Percentiles rank a stretch among this genome's conserved stretches.
Conservation (phyloP, 2,888 invertebrate species). For the Trichopria drosophilae region DNA sequence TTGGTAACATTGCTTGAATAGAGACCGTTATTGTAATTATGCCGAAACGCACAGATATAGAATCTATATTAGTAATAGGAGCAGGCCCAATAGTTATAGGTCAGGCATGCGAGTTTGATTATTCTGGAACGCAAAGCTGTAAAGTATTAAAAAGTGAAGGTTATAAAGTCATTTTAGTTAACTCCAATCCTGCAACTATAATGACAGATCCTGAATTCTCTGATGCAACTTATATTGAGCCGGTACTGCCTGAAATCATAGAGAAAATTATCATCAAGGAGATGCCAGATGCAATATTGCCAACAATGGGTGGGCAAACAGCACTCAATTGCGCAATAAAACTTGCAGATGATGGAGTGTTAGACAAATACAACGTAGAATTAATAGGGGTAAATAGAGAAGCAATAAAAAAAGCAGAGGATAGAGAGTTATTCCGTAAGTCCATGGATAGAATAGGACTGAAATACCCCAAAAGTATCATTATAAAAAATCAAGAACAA, state of each 20-base stretch:
- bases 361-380: conserved; percentile 17
- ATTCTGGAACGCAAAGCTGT: conserved; percentile 17
- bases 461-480: conserved; percentile 15
- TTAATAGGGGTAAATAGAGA: conserved; percentile 16
- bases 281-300: conserved; percentile 18
- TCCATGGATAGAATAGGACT: conserved; percentile 16
- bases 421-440: conserved; percentile 16
- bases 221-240: conserved; percentile 19
- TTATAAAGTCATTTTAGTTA: conserved; percentile 19
- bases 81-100: conserved; percentile 20
- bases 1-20: conserved; percentile 20
- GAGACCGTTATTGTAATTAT: conserved; percentile 21
- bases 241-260: conserved; percentile 17
- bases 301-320: conserved; percentile 20
- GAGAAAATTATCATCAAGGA: conserved; percentile 18
- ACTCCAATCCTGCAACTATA: conserved; percentile 20
- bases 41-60: conserved; percentile 20
- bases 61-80: conserved; percentile 17
- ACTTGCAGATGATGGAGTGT: conserved; percentile 19
- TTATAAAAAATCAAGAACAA: conserved; percentile 13
- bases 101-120: conserved; percentile 22
- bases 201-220: conserved; percentile 16
- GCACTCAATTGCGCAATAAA: conserved; percentile 17
- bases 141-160: conserved; percentile 16
- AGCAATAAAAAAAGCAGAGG: conserved; percentile 20